Conservation (phyloP, 2,113 vertebrate species). For the Prunella fulvescens region DNA sequence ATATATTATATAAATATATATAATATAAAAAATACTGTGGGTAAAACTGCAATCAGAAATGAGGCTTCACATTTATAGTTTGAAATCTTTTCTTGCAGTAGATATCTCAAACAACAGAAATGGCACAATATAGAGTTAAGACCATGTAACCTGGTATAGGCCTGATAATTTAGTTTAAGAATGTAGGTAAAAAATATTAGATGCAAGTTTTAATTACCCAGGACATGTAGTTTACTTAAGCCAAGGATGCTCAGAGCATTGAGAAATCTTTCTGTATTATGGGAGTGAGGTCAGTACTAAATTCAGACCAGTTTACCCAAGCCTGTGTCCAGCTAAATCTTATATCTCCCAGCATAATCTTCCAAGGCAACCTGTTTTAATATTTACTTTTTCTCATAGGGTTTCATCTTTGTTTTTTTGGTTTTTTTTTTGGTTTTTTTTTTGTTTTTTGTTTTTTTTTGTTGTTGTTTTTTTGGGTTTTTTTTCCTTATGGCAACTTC, state of each 20-base stretch:
- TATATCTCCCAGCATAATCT: not conserved
- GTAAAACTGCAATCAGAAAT: not conserved
- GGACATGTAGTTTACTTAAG: not conserved
- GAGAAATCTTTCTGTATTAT: not conserved
- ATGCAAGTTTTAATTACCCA: not conserved
- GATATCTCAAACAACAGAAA: not conserved
- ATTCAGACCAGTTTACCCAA: not conserved
- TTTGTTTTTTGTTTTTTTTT: not conserved
- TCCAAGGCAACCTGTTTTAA: not conserved
- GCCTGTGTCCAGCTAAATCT: not conserved
- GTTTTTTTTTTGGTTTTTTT: not conserved
- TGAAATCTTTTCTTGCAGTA: not conserved
- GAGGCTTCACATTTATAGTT: not conserved
- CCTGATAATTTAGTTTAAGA: not conserved
- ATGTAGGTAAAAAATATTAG: not conserved
- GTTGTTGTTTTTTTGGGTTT: rapidly evolving
- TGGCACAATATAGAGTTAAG: not conserved
- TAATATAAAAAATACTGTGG: not conserved
- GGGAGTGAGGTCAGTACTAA: not conserved
- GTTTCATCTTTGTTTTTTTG: rapidly evolving
- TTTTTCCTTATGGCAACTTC: not conserved
- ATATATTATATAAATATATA: too few species aligned
- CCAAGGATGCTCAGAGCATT: not conserved
- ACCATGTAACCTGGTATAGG: not conserved
- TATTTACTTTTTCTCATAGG: not conserved